Evolutionary conservation across 1,140 invertebrate genomes (phyloP), one percentile per base, ranked within the genome.

Genomic region (Cheumatopsyche charites): DNA sequence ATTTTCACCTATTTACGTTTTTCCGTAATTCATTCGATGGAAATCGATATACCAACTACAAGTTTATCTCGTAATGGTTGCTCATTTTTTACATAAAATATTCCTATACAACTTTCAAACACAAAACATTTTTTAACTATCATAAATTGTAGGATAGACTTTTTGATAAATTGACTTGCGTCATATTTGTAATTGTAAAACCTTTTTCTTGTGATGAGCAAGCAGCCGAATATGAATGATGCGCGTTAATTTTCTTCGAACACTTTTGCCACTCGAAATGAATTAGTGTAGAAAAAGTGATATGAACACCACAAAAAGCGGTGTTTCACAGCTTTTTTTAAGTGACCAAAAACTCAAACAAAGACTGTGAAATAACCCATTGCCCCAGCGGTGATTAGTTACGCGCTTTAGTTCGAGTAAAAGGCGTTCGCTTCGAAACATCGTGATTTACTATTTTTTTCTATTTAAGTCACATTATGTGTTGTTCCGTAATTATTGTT

Each of bases 361-460:
- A 65, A 42, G 41, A n/a, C 41, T 13, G 17, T 42, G 47, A 65
- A 65, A 65, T 65, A 65, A 65, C 29, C 62, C 62, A 65, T 65
- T 65, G 41, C 62, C 17, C 62, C 36, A 65, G 13, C 41, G 36
- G 41, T 21, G 29, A 65, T 65, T 43, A 41, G 62, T 36, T 43
- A 65, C 62, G 62, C 26, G 47, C 47, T 52, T 52, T 52, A 52
- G 47, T 52, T 52, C 47, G 7, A 52, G 47, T 52, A 52, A 52
- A 52, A 52, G 9, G 15, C 47, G 47, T 52, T 52, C 47, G 19
- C 47, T 52, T 17, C 9, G 47, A 52, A 52, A 52, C 47, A 17
- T 17, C 15, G 47, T 52, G 15, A 52, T 52, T 52, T 52, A 52
- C 47, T 52, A 17, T 52, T 52, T 52, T 52, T 11, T 17, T 52